phyloP scores from a whole-genome alignment of 2,797 vertebrate species.

The Malacoctenus gilli region DNA sequence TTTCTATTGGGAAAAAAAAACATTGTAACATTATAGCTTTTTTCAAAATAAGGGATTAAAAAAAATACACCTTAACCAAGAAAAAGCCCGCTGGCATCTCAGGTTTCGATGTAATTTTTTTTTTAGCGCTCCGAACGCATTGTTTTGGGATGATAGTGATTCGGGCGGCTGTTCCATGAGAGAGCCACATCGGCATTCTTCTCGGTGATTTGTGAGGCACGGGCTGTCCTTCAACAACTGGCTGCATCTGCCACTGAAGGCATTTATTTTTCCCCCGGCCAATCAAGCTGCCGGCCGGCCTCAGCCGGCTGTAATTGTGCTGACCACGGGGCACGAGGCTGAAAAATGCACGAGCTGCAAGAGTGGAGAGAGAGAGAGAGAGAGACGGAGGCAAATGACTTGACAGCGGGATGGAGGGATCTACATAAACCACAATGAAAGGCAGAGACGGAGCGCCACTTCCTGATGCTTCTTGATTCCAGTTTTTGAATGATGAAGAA shows the following conservation, averaged over 20 bases:
- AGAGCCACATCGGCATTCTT: too few relatives aligned
- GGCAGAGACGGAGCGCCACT: too few relatives aligned
- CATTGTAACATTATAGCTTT: too few relatives aligned
- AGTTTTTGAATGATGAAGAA: too few relatives aligned
- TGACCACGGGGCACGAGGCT: slow-evolving; percentile 57
- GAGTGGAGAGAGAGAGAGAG: not conserved
- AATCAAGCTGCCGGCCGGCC: slow-evolving; percentile 40
- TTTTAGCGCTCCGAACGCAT: not conserved
- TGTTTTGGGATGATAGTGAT: too few relatives aligned
- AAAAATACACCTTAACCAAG: too few relatives aligned
- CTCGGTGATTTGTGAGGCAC: slow-evolving; percentile 55
- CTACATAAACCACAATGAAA: slow-evolving; percentile 6
- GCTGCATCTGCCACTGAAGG: slow-evolving; percentile 48
- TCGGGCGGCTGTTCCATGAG: too few relatives aligned
- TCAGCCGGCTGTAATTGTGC: slow-evolving; percentile 61
- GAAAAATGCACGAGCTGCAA: slow-evolving; percentile 52
- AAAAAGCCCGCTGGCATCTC: too few relatives aligned
- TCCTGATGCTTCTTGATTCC: too few relatives aligned
- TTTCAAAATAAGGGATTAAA: too few relatives aligned
- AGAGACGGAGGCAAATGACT: not conserved
- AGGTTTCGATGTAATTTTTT: not conserved
- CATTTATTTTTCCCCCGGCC: slow-evolving; percentile 56
- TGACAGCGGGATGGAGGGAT: slow-evolving; percentile 13
- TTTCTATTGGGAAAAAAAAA: too few relatives aligned
- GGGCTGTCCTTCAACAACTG: slow-evolving; percentile 65